Base-by-base conservation (phyloP, 2,888 invertebrate species). In the Chrysomela aeneicollis region DNA sequence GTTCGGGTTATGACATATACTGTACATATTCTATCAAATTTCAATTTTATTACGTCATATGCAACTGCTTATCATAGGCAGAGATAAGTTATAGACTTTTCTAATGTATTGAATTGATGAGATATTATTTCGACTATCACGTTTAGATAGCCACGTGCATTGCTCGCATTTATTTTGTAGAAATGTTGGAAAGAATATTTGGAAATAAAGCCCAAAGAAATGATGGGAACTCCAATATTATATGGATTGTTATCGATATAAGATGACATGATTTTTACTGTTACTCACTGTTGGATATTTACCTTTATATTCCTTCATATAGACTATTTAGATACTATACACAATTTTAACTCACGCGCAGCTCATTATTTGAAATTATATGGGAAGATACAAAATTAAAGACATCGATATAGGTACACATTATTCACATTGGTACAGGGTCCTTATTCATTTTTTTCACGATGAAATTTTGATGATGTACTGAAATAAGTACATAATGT, bases 21-120 rank as follows among this genome's bases (percentile, higher is more conserved):
- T 72, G 69, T 71, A 71, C 63, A 71, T 71, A 73, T 55, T 65
- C 67, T 69, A 70, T 69, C 69, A 68, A 66, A 67, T 67, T 71
- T 72, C 67, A 66, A 42, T 6, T 42, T 10, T 42, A 15, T 15
- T 42, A 42, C 12, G 6, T 26, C 26, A 26, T 15, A 42, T 15
- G 15, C n/a, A 10, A 15, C 15, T 42, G 42, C 42, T 42, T 42
- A 42, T 42, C 42, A 42, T 35, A 26, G 4, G 26, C 3, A 15
- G 12, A 42, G 4, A 42, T 3, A 6, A 10, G 4, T 42, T 42
- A 42, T 15, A 15, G 42, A 15, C 3, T 42, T 42, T 42, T 42
- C 42, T 42, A 42, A 42, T 42, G 42, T 15, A 42, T 42, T 42
- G 10, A 35, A 9, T 35, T 9, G 10, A 9, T 10, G 10, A 35